These are phyloP conservation scores for Bombus difficillimus DNA, from an alignment of 1,140 invertebrate species.

Conservation along the genomic window DNA sequence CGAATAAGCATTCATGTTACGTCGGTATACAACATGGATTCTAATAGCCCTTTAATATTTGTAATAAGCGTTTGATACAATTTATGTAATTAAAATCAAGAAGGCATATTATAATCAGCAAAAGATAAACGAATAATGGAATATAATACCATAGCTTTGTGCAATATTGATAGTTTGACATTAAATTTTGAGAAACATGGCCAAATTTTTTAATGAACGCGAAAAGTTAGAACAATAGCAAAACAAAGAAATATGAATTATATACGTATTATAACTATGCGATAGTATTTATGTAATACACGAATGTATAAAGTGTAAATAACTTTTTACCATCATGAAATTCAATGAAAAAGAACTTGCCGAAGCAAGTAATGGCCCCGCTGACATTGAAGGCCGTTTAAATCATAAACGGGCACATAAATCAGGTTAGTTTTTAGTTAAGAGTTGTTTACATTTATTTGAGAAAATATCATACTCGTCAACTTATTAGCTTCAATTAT, in stretches of 20 bases:
- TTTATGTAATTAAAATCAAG: neutral
- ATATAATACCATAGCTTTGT: neutral
- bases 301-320: slow-evolving; percentile 14
- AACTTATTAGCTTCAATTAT: slow-evolving; percentile 9
- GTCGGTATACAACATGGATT: neutral
- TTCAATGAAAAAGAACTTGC: slow-evolving; percentile 86
- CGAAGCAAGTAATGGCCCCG: slow-evolving; percentile 83
- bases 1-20: neutral
- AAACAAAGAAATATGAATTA: slow-evolving; percentile 7
- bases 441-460: neutral
- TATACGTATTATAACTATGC: slow-evolving; percentile 17
- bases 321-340: slow-evolving; percentile 82
- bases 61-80: neutral
- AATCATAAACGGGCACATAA: slow-evolving; percentile 86
- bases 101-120: neutral
- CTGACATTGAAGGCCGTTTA: slow-evolving; percentile 86
- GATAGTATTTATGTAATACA: slow-evolving; percentile 28
- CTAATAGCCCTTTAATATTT: neutral
- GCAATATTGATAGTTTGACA: neutral
- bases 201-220: slow-evolving; percentile 2
- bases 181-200: neutral
- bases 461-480: neutral
- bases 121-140: neutral
- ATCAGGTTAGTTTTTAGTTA: slow-evolving; percentile 77
- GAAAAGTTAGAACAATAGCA: neutral